Percentiles rank a stretch among this genome's conserved stretches.
phyloP scores from a whole-genome alignment of 2,888 invertebrate genomes.

The Mantis religiosa region DNA sequence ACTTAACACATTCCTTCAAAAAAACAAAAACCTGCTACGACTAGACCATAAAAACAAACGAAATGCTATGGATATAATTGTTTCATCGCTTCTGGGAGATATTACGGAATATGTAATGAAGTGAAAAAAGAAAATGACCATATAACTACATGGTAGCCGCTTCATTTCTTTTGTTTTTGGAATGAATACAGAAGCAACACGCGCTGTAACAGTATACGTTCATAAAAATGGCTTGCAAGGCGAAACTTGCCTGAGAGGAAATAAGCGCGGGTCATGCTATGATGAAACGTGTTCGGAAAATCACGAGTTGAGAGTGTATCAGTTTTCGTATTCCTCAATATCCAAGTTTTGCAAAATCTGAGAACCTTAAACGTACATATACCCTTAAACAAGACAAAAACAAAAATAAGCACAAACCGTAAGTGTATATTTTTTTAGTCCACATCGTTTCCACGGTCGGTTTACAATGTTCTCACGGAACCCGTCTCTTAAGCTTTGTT shows the following conservation, averaged over 20 bases:
- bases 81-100: neutral
- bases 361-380: too few species aligned
- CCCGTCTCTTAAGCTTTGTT: too few species aligned
- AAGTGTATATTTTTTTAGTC: too few species aligned
- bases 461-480: too few species aligned
- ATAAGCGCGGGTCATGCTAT: too few species aligned
- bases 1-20: neutral
- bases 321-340: too few species aligned
- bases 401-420: too few species aligned
- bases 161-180: neutral
- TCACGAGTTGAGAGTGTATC: too few species aligned
- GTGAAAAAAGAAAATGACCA: neutral
- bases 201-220: neutral
- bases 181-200: neutral
- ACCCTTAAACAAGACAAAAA: too few species aligned
- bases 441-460: too few species aligned
- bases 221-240: neutral
- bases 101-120: neutral
- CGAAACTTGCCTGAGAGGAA: neutral
- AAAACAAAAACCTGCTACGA: neutral
- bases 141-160: neutral
- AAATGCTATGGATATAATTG: neutral
- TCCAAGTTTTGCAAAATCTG: too few species aligned
- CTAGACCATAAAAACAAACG: neutral
- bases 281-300: too few species aligned